A percentile compares a stretch with the other conserved stretches of the same genome.
These are phyloP conservation scores for Parnassius mnemosyne DNA, from an alignment of 2,888 invertebrate genomes.

Conservation along the genomic window DNA sequence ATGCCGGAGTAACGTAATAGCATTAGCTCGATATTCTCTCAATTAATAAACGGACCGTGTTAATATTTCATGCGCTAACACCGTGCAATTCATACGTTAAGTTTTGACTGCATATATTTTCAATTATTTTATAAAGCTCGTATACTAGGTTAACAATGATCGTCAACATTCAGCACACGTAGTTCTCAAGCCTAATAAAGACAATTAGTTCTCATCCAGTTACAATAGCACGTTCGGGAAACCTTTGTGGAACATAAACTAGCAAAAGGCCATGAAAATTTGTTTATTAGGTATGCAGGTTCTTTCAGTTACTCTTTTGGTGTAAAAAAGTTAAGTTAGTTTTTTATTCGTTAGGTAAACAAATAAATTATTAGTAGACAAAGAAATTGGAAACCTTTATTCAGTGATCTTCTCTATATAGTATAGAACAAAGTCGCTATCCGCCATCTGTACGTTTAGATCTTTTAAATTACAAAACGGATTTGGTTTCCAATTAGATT, in stretches of 20 bases:
- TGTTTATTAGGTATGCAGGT: constrained; percentile 5
- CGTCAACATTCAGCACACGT: constrained; percentile 17
- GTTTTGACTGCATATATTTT: constrained; percentile 29
- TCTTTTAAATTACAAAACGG: no score
- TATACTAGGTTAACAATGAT: constrained; percentile 10
- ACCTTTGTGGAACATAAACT: constrained; percentile 5
- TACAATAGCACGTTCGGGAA: constrained; percentile 16
- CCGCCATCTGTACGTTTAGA: no score
- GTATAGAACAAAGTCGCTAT: no score
- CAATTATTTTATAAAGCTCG: constrained; percentile 14
- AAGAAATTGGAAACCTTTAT: no score
- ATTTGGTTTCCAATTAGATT: no score
- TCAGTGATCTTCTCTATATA: no score
- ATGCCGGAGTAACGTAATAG: constrained; percentile 14
- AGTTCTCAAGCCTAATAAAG: constrained; percentile 20
- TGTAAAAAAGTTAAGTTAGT: no score
- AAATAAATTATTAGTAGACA: no score
- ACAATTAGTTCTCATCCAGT: constrained; percentile 15
- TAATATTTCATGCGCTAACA: constrained; percentile 30
- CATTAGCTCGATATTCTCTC: constrained; percentile 26
- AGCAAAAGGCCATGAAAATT: constrained; percentile 8
- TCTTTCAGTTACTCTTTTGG: no score
- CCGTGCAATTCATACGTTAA: constrained; percentile 30
- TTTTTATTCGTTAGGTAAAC: background rate
- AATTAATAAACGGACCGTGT: constrained; percentile 24